Conservation (phyloP, 1,140 invertebrate species). For the Formica exsecta region DNA sequence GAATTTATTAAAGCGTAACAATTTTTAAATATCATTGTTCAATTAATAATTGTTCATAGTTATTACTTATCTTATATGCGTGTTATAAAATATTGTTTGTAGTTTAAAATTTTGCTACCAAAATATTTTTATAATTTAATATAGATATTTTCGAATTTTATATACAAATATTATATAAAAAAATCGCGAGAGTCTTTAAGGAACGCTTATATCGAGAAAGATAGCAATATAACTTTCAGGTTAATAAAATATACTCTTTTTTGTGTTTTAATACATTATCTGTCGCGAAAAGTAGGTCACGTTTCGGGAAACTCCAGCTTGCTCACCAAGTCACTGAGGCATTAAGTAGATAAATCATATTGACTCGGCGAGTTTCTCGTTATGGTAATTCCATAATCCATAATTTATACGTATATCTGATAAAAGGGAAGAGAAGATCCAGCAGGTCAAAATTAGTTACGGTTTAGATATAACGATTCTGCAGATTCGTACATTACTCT, state of each 20-base stretch:
- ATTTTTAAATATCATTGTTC: neutral
- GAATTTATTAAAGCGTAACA: neutral
- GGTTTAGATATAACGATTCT: neutral
- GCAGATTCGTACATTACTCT: neutral
- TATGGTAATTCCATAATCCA: slow-evolving; percentile 39
- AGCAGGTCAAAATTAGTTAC: neutral
- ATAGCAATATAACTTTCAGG: neutral
- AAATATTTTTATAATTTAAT: neutral
- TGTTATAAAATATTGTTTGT: neutral
- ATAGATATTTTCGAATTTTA: neutral
- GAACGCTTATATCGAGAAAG: neutral
- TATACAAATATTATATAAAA: neutral
- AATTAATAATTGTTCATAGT: neutral
- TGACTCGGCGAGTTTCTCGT: slow-evolving; percentile 18
- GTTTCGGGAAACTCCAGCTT: neutral
- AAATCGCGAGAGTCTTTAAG: neutral
- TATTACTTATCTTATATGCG: neutral
- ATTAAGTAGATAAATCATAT: slow-evolving; percentile 28
- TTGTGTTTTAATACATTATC: neutral
- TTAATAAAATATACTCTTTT: neutral
- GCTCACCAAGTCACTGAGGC: slow-evolving; percentile 18
- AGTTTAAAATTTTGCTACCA: neutral
- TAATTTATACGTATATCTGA: slow-evolving; percentile 38
- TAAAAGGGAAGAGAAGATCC: neutral
- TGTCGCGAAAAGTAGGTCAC: neutral